Percentiles rank a stretch among this genome's conserved stretches.
phyloP scores from a whole-genome alignment of 2,888 invertebrate genomes.

The Meandrusa payeni region DNA sequence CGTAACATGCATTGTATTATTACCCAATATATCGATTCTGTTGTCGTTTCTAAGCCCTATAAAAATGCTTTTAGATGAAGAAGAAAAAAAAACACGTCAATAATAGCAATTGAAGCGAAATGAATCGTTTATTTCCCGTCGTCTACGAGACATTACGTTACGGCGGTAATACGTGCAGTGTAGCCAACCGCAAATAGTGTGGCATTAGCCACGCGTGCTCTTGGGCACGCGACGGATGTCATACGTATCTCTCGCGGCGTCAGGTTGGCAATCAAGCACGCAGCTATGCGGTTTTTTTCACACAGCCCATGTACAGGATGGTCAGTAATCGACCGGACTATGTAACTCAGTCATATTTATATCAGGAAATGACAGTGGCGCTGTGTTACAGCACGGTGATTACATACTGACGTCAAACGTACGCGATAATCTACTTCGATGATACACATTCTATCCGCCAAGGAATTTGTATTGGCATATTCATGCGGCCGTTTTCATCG shows the following conservation, averaged over 20 bases:
- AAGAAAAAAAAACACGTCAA: background rate
- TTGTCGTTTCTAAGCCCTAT: background rate
- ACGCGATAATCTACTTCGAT: constrained; percentile 20
- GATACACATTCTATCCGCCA: constrained; percentile 14
- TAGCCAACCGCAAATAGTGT: constrained; percentile 62
- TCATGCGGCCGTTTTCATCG: constrained; percentile 4
- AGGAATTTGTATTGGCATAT: constrained; percentile 17
- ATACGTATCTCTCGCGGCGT: constrained; percentile 29
- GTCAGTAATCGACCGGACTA: constrained; percentile 42
- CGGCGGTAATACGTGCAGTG: constrained; percentile 35
- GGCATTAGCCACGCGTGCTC: constrained; percentile 51
- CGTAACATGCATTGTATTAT: too few species aligned
- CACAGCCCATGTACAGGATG: constrained; percentile 48
- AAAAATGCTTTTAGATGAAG: background rate
- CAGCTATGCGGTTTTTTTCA: constrained; percentile 59
- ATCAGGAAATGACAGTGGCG: constrained; percentile 44
- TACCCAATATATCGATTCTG: too few species aligned
- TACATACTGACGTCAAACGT: constrained; percentile 34
- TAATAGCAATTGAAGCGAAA: constrained; percentile 6
- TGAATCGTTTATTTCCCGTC: constrained; percentile 7
- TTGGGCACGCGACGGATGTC: constrained; percentile 57
- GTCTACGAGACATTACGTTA: constrained; percentile 20
- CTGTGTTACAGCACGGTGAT: constrained; percentile 37
- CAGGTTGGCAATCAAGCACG: constrained; percentile 32
- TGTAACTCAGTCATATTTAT: constrained; percentile 34